Conservation (phyloP, 2,113 vertebrate genomes). For the Empidonax traillii region DNA sequence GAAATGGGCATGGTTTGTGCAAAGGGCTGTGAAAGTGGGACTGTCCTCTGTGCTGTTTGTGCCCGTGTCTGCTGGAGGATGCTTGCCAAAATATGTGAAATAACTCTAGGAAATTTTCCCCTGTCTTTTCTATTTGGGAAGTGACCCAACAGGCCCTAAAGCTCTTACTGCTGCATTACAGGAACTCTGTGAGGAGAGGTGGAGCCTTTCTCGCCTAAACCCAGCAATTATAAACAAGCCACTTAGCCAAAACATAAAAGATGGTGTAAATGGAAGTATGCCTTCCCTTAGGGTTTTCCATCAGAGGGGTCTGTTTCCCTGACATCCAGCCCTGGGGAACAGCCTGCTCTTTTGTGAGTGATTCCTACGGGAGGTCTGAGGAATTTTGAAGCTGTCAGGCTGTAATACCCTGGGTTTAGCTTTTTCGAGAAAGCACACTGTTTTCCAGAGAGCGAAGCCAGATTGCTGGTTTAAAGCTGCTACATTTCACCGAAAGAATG, state of each 20-base stretch:
- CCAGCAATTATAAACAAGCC: conserved; percentile 22
- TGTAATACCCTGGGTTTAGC: conserved; percentile 57
- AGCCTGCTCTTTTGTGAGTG: conserved; percentile 21
- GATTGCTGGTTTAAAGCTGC: conserved; percentile 56
- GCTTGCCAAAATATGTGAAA: background rate
- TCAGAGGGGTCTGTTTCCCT: conserved; percentile 7
- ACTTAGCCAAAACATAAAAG: conserved; percentile 45
- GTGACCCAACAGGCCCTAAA: background rate
- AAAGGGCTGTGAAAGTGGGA: background rate
- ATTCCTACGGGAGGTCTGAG: conserved; percentile 44
- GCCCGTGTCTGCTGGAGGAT: background rate
- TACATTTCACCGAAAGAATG: conserved; percentile 65
- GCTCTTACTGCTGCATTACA: background rate
- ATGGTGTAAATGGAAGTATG: conserved; percentile 34
- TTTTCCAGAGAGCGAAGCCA: conserved; percentile 55
- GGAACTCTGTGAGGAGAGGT: background rate
- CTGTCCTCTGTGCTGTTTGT: background rate
- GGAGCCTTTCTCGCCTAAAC: background rate
- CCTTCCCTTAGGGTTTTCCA: conserved; percentile 27
- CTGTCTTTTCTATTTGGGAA: background rate
- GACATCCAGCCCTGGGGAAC: conserved; percentile 21
- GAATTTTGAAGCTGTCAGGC: conserved; percentile 59
- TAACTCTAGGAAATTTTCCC: background rate
- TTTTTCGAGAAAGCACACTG: conserved; percentile 34
- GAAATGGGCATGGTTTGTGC: background rate